phyloP scores from a whole-genome alignment of 2,888 invertebrate species.

The Thysanoteuthis rhombus region DNA sequence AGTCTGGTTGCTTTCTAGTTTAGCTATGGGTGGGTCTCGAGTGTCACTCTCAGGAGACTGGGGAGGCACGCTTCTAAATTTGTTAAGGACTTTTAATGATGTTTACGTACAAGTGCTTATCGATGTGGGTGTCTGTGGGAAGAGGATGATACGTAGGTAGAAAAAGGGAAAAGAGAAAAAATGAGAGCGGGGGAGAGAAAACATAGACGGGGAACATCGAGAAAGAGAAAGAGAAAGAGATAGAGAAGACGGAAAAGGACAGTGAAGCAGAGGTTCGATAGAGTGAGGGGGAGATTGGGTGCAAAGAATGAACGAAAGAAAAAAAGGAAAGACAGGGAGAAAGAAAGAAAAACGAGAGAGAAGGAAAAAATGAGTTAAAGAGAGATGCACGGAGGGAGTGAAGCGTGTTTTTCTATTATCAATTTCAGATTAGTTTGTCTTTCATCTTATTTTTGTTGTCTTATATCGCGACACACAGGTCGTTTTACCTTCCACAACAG shows the following conservation, averaged over 20 bases:
- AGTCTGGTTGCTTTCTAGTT: not conserved
- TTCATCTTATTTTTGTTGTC: too few species aligned
- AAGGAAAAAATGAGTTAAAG: too few species aligned
- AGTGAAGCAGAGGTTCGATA: too few species aligned
- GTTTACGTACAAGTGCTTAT: not conserved
- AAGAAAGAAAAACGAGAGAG: not conserved
- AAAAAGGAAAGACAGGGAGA: not conserved
- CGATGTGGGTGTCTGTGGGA: not conserved
- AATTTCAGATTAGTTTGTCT: too few species aligned
- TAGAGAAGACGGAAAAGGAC: not conserved
- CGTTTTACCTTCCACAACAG: too few species aligned
- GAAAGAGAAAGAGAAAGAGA: not conserved
- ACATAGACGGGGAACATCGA: not conserved
- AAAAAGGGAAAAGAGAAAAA: not conserved
- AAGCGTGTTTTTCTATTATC: too few species aligned
- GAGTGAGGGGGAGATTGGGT: not conserved
- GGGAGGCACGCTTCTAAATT: not conserved
- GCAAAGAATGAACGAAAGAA: not conserved
- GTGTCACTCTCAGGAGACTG: not conserved
- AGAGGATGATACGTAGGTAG: not conserved
- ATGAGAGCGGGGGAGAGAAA: not conserved
- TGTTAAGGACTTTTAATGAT: not conserved
- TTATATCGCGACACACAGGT: too few species aligned
- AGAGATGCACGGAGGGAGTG: too few species aligned
- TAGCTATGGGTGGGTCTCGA: not conserved